These are phyloP conservation scores for Leptinotarsa rubiginosa DNA, from an alignment of 2,888 invertebrate species.

Conservation along the genomic window DNA sequence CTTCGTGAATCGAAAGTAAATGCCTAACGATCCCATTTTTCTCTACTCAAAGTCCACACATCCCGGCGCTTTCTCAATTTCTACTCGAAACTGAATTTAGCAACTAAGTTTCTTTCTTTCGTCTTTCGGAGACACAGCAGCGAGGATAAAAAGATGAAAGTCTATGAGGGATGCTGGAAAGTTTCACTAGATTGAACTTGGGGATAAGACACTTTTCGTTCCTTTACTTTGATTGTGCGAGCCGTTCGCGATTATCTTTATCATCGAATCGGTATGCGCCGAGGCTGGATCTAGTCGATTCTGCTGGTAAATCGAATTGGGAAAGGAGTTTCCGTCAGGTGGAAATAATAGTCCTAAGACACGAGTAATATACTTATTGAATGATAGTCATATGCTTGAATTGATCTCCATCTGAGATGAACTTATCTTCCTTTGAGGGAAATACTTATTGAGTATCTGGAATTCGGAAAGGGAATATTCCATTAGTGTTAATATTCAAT, in stretches of 20 bases:
- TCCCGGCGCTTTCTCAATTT: slow-evolving; percentile 62
- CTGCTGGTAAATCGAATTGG: slow-evolving; percentile 42
- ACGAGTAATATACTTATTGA: neutral
- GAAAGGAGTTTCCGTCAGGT: slow-evolving; percentile 27
- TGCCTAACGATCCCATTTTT: slow-evolving; percentile 23
- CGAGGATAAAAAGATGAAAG: slow-evolving; percentile 47
- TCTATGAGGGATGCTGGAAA: slow-evolving; percentile 45
- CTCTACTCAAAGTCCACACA: slow-evolving; percentile 53
- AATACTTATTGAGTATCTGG: neutral
- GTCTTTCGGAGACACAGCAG: slow-evolving; percentile 18
- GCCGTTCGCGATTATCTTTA: slow-evolving; percentile 42
- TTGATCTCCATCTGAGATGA: neutral
- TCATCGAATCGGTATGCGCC: slow-evolving; percentile 40
- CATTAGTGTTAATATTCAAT: neutral
- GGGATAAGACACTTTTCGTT: slow-evolving; percentile 44
- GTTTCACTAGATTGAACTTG: slow-evolving; percentile 45
- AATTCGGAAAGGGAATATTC: neutral
- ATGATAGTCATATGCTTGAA: slow-evolving; percentile 4
- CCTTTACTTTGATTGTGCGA: slow-evolving; percentile 45
- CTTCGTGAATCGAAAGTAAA: neutral
- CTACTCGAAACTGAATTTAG: slow-evolving; percentile 63
- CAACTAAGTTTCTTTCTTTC: slow-evolving; percentile 60
- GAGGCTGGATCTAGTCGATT: slow-evolving; percentile 28
- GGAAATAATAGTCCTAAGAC: slow-evolving; percentile 9
- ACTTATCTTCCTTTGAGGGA: neutral